phyloP scores from a whole-genome alignment of 2,113 vertebrate species.

The Mormyrus iriodes region DNA sequence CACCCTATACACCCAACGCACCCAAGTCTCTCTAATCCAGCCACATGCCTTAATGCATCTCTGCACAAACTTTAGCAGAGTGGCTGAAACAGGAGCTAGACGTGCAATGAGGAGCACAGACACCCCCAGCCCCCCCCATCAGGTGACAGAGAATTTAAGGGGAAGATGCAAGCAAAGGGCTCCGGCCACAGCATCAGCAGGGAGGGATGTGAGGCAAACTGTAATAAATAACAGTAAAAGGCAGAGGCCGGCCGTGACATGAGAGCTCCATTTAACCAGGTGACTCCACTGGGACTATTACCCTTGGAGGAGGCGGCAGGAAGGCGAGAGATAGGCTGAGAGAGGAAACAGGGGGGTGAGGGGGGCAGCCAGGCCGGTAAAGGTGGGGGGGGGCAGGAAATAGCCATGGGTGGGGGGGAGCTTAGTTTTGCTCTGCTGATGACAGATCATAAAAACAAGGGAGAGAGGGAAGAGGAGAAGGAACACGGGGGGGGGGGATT shows the following conservation, averaged over 20 bases:
- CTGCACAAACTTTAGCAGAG: neutral
- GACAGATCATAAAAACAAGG: slow-evolving; percentile 70
- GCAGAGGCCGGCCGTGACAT: slow-evolving; percentile 12
- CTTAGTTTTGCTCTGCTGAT: slow-evolving; percentile 71
- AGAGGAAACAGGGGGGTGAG: slow-evolving; percentile 16
- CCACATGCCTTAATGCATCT: neutral
- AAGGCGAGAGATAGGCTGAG: neutral
- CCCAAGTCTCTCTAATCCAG: neutral
- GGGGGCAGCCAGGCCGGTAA: neutral
- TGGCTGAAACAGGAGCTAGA: neutral
- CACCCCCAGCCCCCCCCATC: slow-evolving; percentile 38
- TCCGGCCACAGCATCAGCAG: slow-evolving; percentile 42
- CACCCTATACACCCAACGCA: too few species aligned
- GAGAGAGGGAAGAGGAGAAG: slow-evolving; percentile 49
- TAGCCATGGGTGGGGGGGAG: slow-evolving; percentile 55
- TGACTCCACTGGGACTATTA: slow-evolving; percentile 10
- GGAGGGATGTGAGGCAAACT: slow-evolving; percentile 50
- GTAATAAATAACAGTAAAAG: slow-evolving; percentile 49
- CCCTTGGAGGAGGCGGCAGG: neutral
- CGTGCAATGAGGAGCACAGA: neutral
- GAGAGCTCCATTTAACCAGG: slow-evolving; percentile 11
- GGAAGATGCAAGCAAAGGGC: slow-evolving; percentile 42
- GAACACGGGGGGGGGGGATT: slow-evolving; percentile 64
- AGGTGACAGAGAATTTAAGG: slow-evolving; percentile 56
- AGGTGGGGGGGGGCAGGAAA: slow-evolving; percentile 32